Evolutionary conservation across 2,797 vertebrate species (phyloP), one percentile per base, ranked within the genome.

Genomic region (Urosaurus nigricauda): DNA sequence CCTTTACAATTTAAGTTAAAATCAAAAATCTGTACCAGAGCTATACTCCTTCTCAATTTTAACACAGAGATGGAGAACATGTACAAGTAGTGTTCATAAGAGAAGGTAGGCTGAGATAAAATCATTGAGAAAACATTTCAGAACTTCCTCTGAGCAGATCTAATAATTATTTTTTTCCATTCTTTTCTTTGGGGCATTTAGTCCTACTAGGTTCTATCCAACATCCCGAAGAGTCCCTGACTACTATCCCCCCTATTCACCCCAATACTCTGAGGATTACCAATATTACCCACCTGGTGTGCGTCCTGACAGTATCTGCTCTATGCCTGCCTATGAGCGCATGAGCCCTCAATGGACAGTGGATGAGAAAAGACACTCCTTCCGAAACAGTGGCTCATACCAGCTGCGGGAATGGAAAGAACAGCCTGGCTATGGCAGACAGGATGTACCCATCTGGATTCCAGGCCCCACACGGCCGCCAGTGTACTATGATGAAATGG

Each of bases 231-330:
- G 97, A 4, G 94, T 97, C n/a, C 96, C 98, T 0, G 98, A 99
- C 43, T 98, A 97, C 91, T 98, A 98, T 1, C 92, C 97, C 5
- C 92, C 97, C 86, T 98, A 98, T 89, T 96, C 97, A 0, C 95
- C 98, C 3, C 98, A 97, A 77, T 99, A 97, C 92, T 93, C 98
- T 0, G 98, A 99, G 1, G 98, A 99, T 43, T 98, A 98, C 94
- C 97, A 98, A 83, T 96, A 98, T 92, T 98, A 98, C 93, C 97
- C 97, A 0, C 96, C 97, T 0, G 98, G 98, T 0, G 96, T 98
- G 77, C 97, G 98, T 32, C 99, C 98, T 0, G 98, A 99, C 91
- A 99, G 98, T 95, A 98, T 99, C 95, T 99, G 98, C 94, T 99
- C 99, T 7, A 97, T 98, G 96, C 98, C 98, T 0, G 97, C 98